phyloP scores from a whole-genome alignment of 2,113 vertebrate species.

The Ciconia maguari region DNA sequence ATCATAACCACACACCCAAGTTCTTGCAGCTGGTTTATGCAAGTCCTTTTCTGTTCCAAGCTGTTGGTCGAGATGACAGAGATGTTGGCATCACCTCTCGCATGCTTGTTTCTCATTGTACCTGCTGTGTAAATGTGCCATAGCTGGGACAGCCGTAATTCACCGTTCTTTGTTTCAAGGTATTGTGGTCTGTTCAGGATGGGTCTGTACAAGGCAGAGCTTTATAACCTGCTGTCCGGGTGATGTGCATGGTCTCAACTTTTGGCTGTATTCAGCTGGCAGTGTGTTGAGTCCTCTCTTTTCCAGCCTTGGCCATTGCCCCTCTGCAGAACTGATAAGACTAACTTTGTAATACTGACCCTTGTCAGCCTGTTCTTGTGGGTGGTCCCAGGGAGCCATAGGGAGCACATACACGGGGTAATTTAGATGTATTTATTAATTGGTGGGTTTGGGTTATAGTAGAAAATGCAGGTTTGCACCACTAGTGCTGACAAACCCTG shows the following conservation, averaged over 20 bases:
- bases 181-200: not conserved
- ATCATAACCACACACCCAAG: not conserved
- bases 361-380: not conserved
- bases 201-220: not conserved
- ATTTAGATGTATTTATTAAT: not conserved
- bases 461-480: not conserved
- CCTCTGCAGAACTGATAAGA: not conserved
- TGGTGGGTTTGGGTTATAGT: not conserved
- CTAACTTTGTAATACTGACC: not conserved
- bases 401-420: not conserved
- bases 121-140: not conserved
- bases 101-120: not conserved
- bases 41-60: not conserved
- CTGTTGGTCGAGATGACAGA: not conserved
- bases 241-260: not conserved
- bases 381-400: not conserved
- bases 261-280: not conserved
- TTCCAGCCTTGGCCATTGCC: not conserved
- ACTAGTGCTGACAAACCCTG: not conserved
- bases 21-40: not conserved
- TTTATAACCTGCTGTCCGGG: fast-evolving
- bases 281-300: not conserved
- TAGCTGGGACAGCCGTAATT: not conserved
- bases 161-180: not conserved
- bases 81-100: fast-evolving